Evolutionary conservation across 2,113 vertebrate genomes (phyloP), one percentile per base, ranked within the genome.

Genomic region (Cyprinodon brontotheroides): DNA sequence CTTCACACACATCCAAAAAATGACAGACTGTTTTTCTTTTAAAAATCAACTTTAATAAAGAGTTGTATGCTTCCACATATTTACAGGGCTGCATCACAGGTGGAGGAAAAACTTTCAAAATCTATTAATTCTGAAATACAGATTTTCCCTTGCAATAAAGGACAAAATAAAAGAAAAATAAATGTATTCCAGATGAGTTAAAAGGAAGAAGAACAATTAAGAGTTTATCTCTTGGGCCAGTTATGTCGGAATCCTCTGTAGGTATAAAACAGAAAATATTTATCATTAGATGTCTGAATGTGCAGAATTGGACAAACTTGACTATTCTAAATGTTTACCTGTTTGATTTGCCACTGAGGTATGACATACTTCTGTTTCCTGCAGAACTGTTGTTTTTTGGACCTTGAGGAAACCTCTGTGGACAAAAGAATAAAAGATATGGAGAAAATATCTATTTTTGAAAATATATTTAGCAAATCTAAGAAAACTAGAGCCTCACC

Each of bases 191-290:
- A 62, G 11, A 39, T 53, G 39, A 36, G 20, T 69, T n/a, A 22
- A 50, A 77, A 83, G 65, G 36, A 70, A 43, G 11, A 81, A 0
- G 70, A 41, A 80, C 85, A 73, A 78, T 3, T 0, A 45, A 39
- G 59, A 4, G 59, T 81, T 84, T 95, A 98, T 97, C 97, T 99
- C 92, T 96, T 97, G 1, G 98, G 97, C 97, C 98, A 98, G 81
- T 95, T 97, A 65, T 97, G 93, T 17, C 89, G 92, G 66, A 97
- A 96, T 72, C 95, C 94, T 89, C 98, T 99, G 95, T 12, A 80
- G 65, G 78, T 61, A 68, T 80, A 4, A 80, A 80, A 79, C 66
- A 76, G 4, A 77, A 1, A 43, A 11, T 2, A 20, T 60, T 81
- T 71, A 69, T 73, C 1, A 40, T 12, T 12, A 0, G n/a, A 75